Evolutionary conservation across 2,113 vertebrate species (phyloP), one percentile per base, ranked within the genome.

Genomic region (Tautogolabrus adspersus): DNA sequence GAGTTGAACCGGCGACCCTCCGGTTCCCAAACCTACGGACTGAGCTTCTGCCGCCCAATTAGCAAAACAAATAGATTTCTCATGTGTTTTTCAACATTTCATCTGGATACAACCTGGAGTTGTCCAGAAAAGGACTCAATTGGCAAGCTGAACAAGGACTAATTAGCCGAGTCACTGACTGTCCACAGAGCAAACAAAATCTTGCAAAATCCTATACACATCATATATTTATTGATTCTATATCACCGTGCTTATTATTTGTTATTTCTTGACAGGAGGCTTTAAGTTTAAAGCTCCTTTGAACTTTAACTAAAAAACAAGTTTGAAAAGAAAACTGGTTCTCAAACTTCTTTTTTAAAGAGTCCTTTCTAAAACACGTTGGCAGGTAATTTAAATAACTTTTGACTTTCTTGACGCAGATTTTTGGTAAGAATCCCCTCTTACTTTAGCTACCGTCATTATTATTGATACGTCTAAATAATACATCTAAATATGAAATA

Each of bases 391-490:
- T 62, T 65, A 30, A 57, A 52, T 22, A 78, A 58, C 63, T 68
- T 83, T 38, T 57, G 47, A 66, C 69, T 58, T 21, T 69, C 34
- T 66, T 55, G 40, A n/a, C 8, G 0, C 16, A 12, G 19, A 12
- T 75, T 71, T 46, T 51, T 23, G 8, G n/a, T 55, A 37, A 56
- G 21, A 65, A 54, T 76, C 64, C 30, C 46, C 34, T 44, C 34
- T 51, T 60, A 71, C 72, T 70, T 4, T 8, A 62, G 59, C 67
- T 70, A 47, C 67, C 46, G 13, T 65, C 60, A 22, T 38, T 38
- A 52, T 23, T 87, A 78, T 84, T 80, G 72, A 87, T 73, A 54
- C 66, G 47, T 80, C 72, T 89, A 74, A 90, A 90, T 92, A 83
- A 90, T 87, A 66, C 11, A 87, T 87, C 70, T 52, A 30, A 67